Evolutionary conservation across 2,888 invertebrate genomes (phyloP).

Genomic region (Pecten maximus): DNA sequence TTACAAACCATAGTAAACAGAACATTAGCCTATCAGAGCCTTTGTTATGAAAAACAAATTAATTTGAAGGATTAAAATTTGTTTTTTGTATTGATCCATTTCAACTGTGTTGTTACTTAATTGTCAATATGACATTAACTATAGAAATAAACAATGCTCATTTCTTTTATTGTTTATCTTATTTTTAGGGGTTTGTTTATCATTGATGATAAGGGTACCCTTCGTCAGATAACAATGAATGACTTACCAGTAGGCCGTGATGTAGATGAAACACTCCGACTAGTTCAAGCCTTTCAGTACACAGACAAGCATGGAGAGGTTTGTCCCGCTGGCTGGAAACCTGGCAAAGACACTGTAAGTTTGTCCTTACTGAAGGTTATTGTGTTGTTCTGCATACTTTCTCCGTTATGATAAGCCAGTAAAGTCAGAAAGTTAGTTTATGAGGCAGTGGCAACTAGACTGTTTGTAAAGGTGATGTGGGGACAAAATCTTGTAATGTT

Average conservation of each 20-base stretch:
- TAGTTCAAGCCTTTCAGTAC: constrained; percentile 96
- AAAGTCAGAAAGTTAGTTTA: too few relatives aligned
- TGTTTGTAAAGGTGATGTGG: too few relatives aligned
- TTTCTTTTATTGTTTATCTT: background rate
- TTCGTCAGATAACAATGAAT: constrained; percentile 98
- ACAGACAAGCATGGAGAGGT: constrained; percentile 89
- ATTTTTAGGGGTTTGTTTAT: constrained; percentile 92
- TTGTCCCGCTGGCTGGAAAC: constrained; percentile 96
- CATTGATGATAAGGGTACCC: constrained; percentile 92
- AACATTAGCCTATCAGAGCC: too few relatives aligned
- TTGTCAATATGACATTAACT: too few relatives aligned
- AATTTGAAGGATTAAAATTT: too few relatives aligned
- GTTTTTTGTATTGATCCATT: too few relatives aligned
- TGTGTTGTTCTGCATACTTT: background rate
- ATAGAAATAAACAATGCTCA: too few relatives aligned
- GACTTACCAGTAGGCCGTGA: constrained; percentile 92
- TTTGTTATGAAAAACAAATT: background rate
- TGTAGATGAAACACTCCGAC: constrained; percentile 95
- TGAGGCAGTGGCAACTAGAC: too few relatives aligned
- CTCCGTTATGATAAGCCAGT: too few relatives aligned
- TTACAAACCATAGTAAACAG: too few relatives aligned
- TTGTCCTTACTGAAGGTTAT: background rate
- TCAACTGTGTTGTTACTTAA: too few relatives aligned
- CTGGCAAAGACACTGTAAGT: constrained; percentile 93
- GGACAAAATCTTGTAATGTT: too few relatives aligned